Conservation (phyloP, 2,113 vertebrate genomes). For the Perca fluviatilis region DNA sequence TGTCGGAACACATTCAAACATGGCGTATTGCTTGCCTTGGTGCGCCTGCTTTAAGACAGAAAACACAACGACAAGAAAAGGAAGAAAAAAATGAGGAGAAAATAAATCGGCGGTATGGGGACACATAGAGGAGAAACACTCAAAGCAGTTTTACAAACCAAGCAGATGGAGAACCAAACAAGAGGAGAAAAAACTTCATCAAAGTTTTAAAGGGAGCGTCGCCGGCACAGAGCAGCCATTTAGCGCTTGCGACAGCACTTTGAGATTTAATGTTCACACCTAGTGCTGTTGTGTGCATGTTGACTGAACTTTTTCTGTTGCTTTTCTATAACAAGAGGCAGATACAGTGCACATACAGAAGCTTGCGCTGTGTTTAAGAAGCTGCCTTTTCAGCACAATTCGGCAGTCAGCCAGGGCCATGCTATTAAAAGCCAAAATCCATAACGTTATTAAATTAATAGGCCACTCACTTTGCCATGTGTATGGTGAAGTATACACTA, state of each 20-base stretch:
- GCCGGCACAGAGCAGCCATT: constrained; percentile 25
- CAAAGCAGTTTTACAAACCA: constrained; percentile 33
- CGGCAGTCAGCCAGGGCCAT: not conserved
- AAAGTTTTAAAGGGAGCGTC: constrained; percentile 34
- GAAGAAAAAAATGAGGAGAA: not conserved
- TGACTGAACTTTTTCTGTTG: constrained; percentile 27
- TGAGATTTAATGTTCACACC: constrained; percentile 23
- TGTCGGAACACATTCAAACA: constrained; percentile 71
- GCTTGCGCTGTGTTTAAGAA: not conserved
- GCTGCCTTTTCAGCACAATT: not conserved
- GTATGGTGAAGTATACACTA: not conserved
- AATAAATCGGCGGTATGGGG: constrained; percentile 10
- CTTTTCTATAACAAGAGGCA: not conserved
- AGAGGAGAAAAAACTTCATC: constrained; percentile 45
- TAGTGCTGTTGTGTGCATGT: not conserved
- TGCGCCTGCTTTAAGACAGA: constrained; percentile 45
- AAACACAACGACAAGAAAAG: constrained; percentile 29
- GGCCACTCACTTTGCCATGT: not conserved
- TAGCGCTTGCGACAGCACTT: constrained; percentile 33
- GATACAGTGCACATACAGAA: not conserved
- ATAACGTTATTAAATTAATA: not conserved
- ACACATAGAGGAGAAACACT: constrained; percentile 15
- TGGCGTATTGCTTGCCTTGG: constrained; percentile 30
- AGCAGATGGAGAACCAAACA: constrained; percentile 59
- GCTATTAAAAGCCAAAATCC: not conserved